Evolutionary conservation across 1,140 invertebrate genomes (phyloP).

Genomic region (Drosophila malerkotliana): DNA sequence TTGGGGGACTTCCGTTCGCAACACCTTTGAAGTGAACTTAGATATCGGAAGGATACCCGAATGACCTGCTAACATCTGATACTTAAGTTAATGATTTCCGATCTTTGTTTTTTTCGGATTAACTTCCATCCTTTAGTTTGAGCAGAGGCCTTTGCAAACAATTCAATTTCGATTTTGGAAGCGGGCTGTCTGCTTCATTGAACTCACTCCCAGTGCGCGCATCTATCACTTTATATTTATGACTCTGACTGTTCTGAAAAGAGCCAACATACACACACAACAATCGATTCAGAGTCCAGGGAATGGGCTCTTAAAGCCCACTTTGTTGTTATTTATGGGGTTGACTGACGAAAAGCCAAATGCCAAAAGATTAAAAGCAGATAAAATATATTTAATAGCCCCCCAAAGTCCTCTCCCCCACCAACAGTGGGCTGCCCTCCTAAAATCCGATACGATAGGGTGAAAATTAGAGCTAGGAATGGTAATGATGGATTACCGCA

Average conservation of each 20-base stretch:
- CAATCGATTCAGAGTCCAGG: slow-evolving; percentile 49
- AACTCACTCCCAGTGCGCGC: slow-evolving; percentile 20
- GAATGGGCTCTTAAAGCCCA: slow-evolving; percentile 71
- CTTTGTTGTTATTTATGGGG: slow-evolving; percentile 81
- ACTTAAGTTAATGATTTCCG: slow-evolving; percentile 29
- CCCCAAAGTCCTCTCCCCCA: slow-evolving; percentile 28
- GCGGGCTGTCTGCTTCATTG: not conserved
- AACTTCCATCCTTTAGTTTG: not conserved
- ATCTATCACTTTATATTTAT: slow-evolving; percentile 81
- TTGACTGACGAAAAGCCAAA: slow-evolving; percentile 76
- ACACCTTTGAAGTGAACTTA: slow-evolving; percentile 27
- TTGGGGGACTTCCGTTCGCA: slow-evolving; percentile 13
- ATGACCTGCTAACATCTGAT: not conserved
- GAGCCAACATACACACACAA: slow-evolving; percentile 17
- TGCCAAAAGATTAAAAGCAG: slow-evolving; percentile 79
- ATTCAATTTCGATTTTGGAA: slow-evolving; percentile 35
- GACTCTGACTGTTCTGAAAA: slow-evolving; percentile 55
- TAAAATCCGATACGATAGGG: not conserved
- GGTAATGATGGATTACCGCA: slow-evolving; percentile 40
- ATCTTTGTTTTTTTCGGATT: not conserved
- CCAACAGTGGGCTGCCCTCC: slow-evolving; percentile 19
- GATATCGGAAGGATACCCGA: slow-evolving; percentile 22
- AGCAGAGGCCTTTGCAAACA: slow-evolving; percentile 2
- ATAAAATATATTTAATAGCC: slow-evolving; percentile 81
- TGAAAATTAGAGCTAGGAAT: slow-evolving; percentile 14